These are phyloP conservation scores for Melanotus villosus DNA, from an alignment of 2,888 invertebrate species.

Conservation along the genomic window DNA sequence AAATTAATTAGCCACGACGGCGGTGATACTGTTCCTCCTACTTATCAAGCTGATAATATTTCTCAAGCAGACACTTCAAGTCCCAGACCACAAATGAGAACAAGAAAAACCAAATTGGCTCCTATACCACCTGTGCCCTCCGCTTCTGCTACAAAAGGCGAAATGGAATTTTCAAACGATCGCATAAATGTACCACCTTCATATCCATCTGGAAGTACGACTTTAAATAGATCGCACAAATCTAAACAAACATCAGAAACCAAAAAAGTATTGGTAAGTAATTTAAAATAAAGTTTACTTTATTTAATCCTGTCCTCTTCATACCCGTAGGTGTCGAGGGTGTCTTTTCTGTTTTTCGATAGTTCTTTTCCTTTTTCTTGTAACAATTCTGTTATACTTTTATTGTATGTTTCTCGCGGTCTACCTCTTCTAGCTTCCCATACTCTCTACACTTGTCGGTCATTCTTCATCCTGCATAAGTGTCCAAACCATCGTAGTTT, in stretches of 20 bases:
- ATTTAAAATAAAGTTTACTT: no score
- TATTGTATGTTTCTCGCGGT: no score
- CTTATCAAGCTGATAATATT: conserved; percentile 38
- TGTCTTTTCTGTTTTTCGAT: no score
- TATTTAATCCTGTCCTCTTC: no score
- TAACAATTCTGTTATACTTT: no score
- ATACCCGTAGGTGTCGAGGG: no score
- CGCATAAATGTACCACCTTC: conserved; percentile 68
- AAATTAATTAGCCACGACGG: conserved; percentile 43
- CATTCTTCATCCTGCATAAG: no score
- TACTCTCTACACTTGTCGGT: no score
- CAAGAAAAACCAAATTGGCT: conserved; percentile 82
- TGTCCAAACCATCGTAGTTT: no score
- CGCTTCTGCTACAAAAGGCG: conserved; percentile 55
- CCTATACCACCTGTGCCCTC: conserved; percentile 69
- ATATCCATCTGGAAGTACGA: conserved; percentile 69
- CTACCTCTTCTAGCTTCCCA: no score
- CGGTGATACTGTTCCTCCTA: conserved; percentile 41
- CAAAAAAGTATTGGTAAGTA: conserved; percentile 36
- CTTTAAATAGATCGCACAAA: conserved; percentile 54
- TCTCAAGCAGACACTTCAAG: conserved; percentile 72
- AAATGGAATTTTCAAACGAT: conserved; percentile 55
- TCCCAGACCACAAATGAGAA: conserved; percentile 71
- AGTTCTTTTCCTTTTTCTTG: no score
- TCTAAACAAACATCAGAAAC: conserved; percentile 53